Evolutionary conservation across 2,888 invertebrate species (phyloP), one percentile per base, ranked within the genome.

Genomic region (Eucera pruinosa): DNA sequence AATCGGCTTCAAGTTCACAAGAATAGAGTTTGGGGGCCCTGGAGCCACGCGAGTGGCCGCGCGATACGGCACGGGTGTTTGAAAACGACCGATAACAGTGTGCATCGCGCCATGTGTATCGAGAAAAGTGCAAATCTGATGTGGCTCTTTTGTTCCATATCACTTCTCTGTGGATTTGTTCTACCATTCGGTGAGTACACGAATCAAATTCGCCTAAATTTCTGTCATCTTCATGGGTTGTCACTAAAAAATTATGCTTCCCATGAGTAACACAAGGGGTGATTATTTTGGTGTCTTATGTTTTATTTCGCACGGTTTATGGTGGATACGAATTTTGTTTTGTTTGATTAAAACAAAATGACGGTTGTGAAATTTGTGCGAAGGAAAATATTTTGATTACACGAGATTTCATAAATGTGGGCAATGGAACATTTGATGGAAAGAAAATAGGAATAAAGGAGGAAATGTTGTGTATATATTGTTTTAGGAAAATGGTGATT

Each of bases 11-110:
- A n/a, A n/a, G n/a, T n/a, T n/a, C n/a, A n/a, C n/a, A n/a, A n/a
- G n/a, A n/a, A n/a, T n/a, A n/a, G n/a, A n/a, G n/a, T n/a, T n/a
- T n/a, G n/a, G n/a, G n/a, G n/a, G n/a, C n/a, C n/a, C n/a, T n/a
- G n/a, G n/a, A n/a, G n/a, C n/a, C n/a, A 88, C 89, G 89, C 90
- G 89, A 90, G 90, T 89, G 88, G 88, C 88, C 90, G 89, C 84
- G 87, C 88, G 86, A 86, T 80, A 81, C 89, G 84, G 80, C 76
- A 82, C 83, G 81, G 73, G 79, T 65, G 78, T 84, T 86, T 81
- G 71, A 70, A 78, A 77, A 76, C 68, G 61, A 60, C 57, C 57
- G 80, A 71, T 58, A 74, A 71, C 58, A 54, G 71, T 61, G 33
- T n/a, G n/a, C 60, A 77, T 76, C 78, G 81, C 81, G 81, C 83